Conservation (phyloP, 2,888 invertebrate species). For the Pammene aurita region DNA sequence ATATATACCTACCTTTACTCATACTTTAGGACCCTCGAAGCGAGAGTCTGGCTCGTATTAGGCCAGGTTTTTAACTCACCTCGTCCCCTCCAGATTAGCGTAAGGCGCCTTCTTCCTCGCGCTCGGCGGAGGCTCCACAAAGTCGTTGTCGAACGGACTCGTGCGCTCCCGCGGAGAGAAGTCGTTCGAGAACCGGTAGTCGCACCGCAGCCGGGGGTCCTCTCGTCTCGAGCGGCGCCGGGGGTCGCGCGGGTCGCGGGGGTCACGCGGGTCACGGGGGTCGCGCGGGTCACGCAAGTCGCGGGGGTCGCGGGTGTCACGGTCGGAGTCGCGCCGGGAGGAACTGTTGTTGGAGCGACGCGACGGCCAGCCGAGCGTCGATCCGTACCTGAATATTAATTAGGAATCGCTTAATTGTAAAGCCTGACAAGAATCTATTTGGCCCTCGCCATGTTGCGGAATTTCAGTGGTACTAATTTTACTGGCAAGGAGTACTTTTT, state of each 20-base stretch:
- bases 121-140: conserved; percentile 72
- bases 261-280: conserved; percentile 53
- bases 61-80: conserved; percentile 51
- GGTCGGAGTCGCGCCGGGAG: conserved; percentile 52
- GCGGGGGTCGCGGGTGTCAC: conserved; percentile 47
- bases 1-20: too few relatives aligned
- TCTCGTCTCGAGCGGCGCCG: conserved; percentile 55
- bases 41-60: too few relatives aligned
- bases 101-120: conserved; percentile 71
- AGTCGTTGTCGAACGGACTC: conserved; percentile 85
- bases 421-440: too few relatives aligned
- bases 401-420: too few relatives aligned
- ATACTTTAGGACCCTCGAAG: too few relatives aligned
- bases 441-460: too few relatives aligned
- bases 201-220: conserved; percentile 49
- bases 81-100: conserved; percentile 70
- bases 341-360: conserved; percentile 55
- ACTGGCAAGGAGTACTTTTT: too few relatives aligned
- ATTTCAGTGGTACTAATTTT: too few relatives aligned
- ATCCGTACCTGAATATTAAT: conserved; percentile 61
- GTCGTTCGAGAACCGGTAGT: conserved; percentile 84
- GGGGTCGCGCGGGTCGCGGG: conserved; percentile 45
- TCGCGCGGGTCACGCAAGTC: conserved; percentile 60
- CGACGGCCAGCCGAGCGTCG: conserved; percentile 69
- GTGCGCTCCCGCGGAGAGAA: conserved; percentile 81